Percentiles rank a stretch among this genome's conserved stretches.
phyloP scores from a whole-genome alignment of 2,113 vertebrate species.

The Scatophagus argus region DNA sequence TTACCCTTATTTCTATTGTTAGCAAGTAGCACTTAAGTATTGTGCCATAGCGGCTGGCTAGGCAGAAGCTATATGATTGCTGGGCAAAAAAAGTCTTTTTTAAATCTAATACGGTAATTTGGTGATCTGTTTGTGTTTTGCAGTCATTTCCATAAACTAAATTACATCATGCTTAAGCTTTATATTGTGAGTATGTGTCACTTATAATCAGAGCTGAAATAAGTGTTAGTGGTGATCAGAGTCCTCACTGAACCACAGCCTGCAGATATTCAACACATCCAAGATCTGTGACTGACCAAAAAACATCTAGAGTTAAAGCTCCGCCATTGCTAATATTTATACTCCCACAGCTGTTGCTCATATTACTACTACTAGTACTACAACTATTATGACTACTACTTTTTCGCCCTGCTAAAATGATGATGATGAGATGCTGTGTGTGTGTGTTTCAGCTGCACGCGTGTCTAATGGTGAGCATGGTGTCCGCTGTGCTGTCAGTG shows the following conservation, averaged over 20 bases:
- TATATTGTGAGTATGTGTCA: too few relatives aligned
- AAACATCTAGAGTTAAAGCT: not conserved
- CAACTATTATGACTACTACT: not conserved
- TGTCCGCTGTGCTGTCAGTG: slow-evolving; percentile 62
- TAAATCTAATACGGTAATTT: not conserved
- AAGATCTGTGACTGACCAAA: not conserved
- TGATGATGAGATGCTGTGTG: not conserved
- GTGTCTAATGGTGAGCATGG: slow-evolving; percentile 58
- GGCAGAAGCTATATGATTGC: not conserved
- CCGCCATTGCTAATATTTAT: too few relatives aligned
- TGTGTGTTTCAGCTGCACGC: slow-evolving; percentile 57
- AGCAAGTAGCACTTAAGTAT: not conserved
- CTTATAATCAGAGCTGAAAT: too few relatives aligned
- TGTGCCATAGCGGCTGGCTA: not conserved
- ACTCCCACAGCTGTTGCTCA: not conserved
- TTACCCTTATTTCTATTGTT: too few relatives aligned
- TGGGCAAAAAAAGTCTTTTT: not conserved
- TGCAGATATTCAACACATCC: not conserved
- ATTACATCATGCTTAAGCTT: too few relatives aligned
- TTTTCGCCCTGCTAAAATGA: not conserved
- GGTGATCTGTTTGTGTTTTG: not conserved
- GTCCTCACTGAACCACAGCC: not conserved
- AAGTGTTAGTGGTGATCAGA: not conserved
- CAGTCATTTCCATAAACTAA: too few relatives aligned
- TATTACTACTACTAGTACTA: not conserved